Evolutionary conservation across 2,113 vertebrate species (phyloP), one percentile per base, ranked within the genome.

Genomic region (Abramis brama): DNA sequence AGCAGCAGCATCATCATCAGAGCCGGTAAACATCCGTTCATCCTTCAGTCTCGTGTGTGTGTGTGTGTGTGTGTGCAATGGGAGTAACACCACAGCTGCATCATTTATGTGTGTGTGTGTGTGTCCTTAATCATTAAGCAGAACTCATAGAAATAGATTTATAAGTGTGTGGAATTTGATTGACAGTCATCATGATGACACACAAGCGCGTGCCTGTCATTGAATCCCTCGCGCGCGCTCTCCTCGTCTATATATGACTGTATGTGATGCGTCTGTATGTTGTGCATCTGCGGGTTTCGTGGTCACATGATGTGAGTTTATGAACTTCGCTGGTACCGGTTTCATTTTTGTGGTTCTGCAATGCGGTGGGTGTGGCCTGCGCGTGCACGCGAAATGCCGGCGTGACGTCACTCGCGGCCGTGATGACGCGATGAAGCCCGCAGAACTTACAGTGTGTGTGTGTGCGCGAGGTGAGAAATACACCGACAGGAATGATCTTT

Each of bases 291-390:
- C 52, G 47, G 45, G 45, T 27, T 17, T 39, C 68, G 80, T 62
- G 80, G 47, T 86, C 87, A 70, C 66, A 64, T 90, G 87, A 87
- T 71, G 77, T 60, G 84, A 60, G 75, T 68, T 86, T 74, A 43
- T 71, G 57, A 85, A 88, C 60, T 90, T 88, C 78, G 25, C 47
- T 17, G 80, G 87, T 80, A 57, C 82, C 88, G 84, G 55, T 68
- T 45, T 84, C 33, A 59, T 64, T 88, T 79, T 71, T 74, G 85
- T 74, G 81, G 27, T 90, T 89, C 91, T 91, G 91, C 91, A 92
- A 86, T 92, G 91, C 91, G 91, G 90, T 89, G 90, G 91, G 90
- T 91, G 91, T 92, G 91, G 90, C 84, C 75, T 89, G 87, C 36
- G 74, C 83, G 77, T 88, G 45, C 87, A 71, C 50, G 62, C 30